Evolutionary conservation across 2,888 invertebrate genomes (phyloP), one percentile per base, ranked within the genome.

Genomic region (Lathronympha strigana): DNA sequence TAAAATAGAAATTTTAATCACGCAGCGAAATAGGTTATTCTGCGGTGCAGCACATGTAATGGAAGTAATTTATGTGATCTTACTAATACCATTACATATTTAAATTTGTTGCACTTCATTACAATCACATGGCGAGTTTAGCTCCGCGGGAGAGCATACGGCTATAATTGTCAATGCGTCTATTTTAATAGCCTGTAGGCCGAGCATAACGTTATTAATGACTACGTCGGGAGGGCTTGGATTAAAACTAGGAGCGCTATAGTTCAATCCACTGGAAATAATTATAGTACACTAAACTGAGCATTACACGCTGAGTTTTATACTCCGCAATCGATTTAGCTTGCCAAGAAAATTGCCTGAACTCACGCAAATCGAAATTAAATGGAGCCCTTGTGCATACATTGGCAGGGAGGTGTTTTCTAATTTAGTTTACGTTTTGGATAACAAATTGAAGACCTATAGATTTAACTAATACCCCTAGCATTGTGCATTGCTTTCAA

Each of bases 81-180:
- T 43, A 47, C 28, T 54, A 54, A 23, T 40, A 38, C 49, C 28
- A 40, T 49, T 15, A 9, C 38, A 38, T 50, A 50, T 61, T 54
- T 47, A 31, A 47, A 53, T 53, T 50, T 19, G 47, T 60, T 66
- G 61, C 66, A 61, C 38, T 54, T 54, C 64, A 61, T 66, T 66
- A 61, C 53, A 54, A 53, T 60, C 66, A 54, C 38, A 49, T 61
- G 60, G 53, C 38, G 49, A 38, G 51, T 47, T 78, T 71, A 69
- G 70, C 87, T 80, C 77, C 72, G 87, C 82, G 88, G 90, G 90
- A 88, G 88, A 86, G 78, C 79, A 76, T 77, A 76, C 73, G 79
- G 76, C 73, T 71, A 68, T 68, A 71, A 72, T 73, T 76, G 72
- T 74, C 73, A 70, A 72, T 74, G 61, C 67, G 69, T 68, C 70